Percentiles rank a stretch among this genome's conserved stretches.
phyloP scores from a whole-genome alignment of 2,888 invertebrate species.

The Aphidoletes aphidimyza region DNA sequence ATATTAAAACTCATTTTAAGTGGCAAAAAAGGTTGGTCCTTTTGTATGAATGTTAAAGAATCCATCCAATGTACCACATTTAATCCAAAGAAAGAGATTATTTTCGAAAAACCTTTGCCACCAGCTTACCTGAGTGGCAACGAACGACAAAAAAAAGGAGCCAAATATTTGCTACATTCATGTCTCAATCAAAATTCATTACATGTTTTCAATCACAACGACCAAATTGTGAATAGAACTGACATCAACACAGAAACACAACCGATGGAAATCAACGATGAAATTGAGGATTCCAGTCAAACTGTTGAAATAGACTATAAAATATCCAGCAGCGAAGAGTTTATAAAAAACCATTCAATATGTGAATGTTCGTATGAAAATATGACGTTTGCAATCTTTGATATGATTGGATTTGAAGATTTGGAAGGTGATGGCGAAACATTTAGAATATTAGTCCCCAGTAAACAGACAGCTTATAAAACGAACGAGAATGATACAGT shows the following conservation, averaged over 20 bases:
- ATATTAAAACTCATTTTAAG: not conserved
- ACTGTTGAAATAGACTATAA: not conserved
- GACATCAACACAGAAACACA: not conserved
- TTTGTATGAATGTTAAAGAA: not conserved
- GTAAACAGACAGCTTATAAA: not conserved
- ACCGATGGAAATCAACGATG: too few species aligned
- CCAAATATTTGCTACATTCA: not conserved
- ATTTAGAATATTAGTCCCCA: not conserved
- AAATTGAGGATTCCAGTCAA: not conserved
- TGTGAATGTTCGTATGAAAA: not conserved
- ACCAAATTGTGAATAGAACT: not conserved
- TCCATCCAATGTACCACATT: not conserved
- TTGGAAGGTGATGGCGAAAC: not conserved
- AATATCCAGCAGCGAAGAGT: not conserved
- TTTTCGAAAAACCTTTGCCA: conserved; percentile 42
- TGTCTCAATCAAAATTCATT: not conserved
- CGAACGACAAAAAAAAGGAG: not conserved
- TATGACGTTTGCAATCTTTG: not conserved
- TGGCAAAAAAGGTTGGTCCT: not conserved
- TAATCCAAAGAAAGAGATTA: not conserved
- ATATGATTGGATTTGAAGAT: not conserved
- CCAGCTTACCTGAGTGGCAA: not conserved
- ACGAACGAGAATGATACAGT: not conserved
- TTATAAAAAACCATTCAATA: not conserved
- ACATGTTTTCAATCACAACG: not conserved